phyloP scores from a whole-genome alignment of 1,140 invertebrate genomes.

The Cephus cinctus region DNA sequence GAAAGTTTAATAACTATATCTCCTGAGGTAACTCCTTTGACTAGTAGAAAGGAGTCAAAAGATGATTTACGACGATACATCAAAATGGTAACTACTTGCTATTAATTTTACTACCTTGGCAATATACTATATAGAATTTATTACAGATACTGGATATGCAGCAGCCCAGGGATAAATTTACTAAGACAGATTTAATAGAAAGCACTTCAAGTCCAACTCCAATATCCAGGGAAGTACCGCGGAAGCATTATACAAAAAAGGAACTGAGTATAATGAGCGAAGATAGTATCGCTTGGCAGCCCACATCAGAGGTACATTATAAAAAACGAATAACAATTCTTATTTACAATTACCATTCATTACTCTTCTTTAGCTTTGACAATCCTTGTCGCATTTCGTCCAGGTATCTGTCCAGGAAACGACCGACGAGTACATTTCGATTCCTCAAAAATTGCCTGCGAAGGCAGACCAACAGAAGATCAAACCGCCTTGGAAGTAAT shows the following conservation, averaged over 20 bases:
- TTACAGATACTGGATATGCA: constrained; percentile 48
- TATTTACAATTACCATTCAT: constrained; percentile 10
- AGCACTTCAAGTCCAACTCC: constrained; percentile 33
- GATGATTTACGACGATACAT: constrained; percentile 48
- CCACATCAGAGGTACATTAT: constrained; percentile 34
- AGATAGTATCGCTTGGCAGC: constrained; percentile 41
- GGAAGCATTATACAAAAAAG: constrained; percentile 42
- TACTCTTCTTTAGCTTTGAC: constrained; percentile 2
- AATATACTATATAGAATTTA: constrained; percentile 10
- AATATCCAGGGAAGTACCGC: constrained; percentile 41
- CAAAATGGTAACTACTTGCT: constrained; percentile 38
- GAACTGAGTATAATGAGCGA: constrained; percentile 42
- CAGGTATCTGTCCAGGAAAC: constrained; percentile 34
- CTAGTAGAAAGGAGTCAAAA: constrained; percentile 34
- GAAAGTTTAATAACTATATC: constrained; percentile 38
- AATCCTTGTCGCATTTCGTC: neutral
- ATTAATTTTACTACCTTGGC: neutral
- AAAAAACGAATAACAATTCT: neutral
- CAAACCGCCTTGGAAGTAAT: constrained; percentile 53
- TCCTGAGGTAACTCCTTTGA: constrained; percentile 39
- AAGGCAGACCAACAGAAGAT: constrained; percentile 34
- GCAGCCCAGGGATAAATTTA: constrained; percentile 34
- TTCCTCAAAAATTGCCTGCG: constrained; percentile 33
- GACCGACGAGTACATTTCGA: constrained; percentile 36
- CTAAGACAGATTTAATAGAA: constrained; percentile 21